These are phyloP conservation scores for Amazona guildingii DNA, from an alignment of 2,113 vertebrate genomes.

Conservation along the genomic window DNA sequence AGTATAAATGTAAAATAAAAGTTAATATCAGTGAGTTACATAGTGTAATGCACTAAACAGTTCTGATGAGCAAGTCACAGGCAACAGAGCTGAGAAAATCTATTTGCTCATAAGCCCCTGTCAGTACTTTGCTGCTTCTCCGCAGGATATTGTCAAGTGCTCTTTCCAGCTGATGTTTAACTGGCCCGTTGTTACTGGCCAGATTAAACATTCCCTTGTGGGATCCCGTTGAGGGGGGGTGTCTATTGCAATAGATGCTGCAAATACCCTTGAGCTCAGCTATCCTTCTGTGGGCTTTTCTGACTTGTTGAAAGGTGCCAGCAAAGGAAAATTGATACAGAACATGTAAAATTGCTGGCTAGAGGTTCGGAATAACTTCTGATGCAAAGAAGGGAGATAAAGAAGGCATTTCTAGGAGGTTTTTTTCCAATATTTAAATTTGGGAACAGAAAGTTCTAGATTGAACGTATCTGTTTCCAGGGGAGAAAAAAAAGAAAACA, in stretches of 20 bases:
- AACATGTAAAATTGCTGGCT: neutral
- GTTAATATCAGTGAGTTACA: neutral
- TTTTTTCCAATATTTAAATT: conserved; percentile 20
- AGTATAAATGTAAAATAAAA: neutral
- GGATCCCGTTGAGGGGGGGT: neutral
- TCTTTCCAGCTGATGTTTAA: conserved; percentile 46
- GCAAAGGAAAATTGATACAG: neutral
- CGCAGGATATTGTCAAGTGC: conserved; percentile 16
- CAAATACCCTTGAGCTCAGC: neutral
- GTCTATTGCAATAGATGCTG: conserved; percentile 9
- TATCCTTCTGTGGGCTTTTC: neutral
- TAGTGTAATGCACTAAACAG: neutral
- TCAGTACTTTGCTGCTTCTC: conserved; percentile 32
- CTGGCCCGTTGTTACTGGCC: neutral
- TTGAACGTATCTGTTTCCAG: conserved; percentile 8
- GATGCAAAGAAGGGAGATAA: neutral
- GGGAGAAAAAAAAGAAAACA: neutral
- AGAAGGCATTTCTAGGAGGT: neutral
- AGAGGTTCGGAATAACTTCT: neutral
- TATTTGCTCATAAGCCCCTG: conserved; percentile 15
- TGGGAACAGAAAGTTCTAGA: conserved; percentile 49
- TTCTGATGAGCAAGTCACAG: neutral
- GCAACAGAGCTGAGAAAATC: conserved; percentile 4
- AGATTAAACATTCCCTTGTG: conserved; percentile 49
- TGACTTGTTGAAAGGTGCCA: conserved; percentile 16